These are phyloP conservation scores for Halcyon leucocephala DNA, from an alignment of 2,797 vertebrate genomes.

Conservation along the genomic window DNA sequence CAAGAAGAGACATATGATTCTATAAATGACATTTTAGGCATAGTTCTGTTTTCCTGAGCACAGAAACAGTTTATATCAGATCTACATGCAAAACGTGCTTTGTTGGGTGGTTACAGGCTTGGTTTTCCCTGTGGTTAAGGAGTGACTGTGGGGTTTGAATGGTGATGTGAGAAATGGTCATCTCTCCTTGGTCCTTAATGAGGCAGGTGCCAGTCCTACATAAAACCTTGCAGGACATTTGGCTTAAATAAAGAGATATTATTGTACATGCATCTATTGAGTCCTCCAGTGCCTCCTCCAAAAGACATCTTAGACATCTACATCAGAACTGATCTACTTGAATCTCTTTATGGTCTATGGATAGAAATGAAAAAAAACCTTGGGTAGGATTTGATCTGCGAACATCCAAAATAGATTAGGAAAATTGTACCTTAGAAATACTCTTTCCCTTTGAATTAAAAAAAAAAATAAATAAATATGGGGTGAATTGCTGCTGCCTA, in stretches of 20 bases:
- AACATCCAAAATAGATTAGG: neutral
- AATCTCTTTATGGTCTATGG: neutral
- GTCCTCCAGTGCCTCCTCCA: neutral
- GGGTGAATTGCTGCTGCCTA: neutral
- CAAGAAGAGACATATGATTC: neutral
- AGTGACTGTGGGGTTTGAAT: neutral
- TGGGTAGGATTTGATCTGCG: neutral
- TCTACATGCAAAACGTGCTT: neutral
- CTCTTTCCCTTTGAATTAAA: neutral
- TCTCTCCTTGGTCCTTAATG: neutral
- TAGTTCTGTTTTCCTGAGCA: neutral
- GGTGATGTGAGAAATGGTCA: neutral
- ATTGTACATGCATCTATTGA: neutral
- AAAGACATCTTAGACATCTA: neutral
- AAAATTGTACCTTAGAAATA: neutral
- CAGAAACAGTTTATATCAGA: neutral
- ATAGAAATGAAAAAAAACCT: neutral
- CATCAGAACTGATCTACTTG: neutral
- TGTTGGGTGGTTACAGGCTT: neutral
- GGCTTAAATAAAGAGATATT: neutral
- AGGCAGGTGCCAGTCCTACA: neutral
- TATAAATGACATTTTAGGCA: slow-evolving; percentile 1
- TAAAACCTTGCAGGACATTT: neutral
- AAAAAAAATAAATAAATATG: neutral
- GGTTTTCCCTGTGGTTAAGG: neutral